Evolutionary conservation across 2,113 vertebrate genomes (phyloP).

Genomic region (Pygathrix nemaeus): DNA sequence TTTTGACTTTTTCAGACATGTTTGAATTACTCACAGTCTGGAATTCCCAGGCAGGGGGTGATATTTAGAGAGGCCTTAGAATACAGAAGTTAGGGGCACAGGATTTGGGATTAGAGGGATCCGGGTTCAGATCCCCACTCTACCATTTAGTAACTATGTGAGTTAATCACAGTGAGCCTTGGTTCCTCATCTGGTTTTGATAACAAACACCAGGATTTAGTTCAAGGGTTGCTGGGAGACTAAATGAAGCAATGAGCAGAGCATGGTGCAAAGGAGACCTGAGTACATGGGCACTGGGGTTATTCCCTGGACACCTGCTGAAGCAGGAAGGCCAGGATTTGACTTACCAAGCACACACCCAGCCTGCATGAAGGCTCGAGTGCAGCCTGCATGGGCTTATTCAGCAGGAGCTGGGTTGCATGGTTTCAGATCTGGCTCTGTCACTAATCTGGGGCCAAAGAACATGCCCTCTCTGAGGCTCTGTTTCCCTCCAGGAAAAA

Average conservation of each 20-base stretch:
- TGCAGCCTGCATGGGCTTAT: neutral
- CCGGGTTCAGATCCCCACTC: neutral
- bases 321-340: neutral
- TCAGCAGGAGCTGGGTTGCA: no score
- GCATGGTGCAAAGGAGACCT: neutral
- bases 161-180: neutral
- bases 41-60: slow-evolving; percentile 49
- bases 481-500: neutral
- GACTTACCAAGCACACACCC: neutral
- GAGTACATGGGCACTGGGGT: neutral
- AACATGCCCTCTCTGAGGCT: neutral
- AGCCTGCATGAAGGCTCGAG: neutral
- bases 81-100: neutral
- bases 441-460: neutral
- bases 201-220: neutral
- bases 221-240: no score
- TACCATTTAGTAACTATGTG: no score
- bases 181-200: neutral
- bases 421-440: neutral
- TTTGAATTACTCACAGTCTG: slow-evolving; percentile 72
- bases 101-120: neutral
- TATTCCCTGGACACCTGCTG: neutral
- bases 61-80: neutral
- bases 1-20: slow-evolving; percentile 71
- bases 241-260: neutral